A percentile compares a stretch with the other conserved stretches of the same genome.
Conservation (phyloP, 2,113 vertebrate species). For the Periophthalmus modestus region DNA sequence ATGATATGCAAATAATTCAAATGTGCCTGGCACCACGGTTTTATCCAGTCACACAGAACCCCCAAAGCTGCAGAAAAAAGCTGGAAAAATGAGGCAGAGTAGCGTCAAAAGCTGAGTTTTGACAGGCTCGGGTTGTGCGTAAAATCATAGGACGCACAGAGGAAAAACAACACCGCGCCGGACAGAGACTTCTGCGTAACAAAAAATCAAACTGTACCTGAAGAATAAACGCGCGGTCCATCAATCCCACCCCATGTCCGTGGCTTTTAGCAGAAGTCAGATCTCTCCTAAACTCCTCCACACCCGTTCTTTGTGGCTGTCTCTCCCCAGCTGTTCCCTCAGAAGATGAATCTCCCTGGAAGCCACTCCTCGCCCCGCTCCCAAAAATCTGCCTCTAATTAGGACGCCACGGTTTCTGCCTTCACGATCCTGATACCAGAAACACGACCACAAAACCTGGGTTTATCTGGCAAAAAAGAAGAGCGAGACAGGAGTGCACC, state of each 20-base stretch:
- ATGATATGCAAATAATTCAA: not conserved
- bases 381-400: constrained; percentile 64
- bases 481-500: not conserved
- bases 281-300: not conserved
- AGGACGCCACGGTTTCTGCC: constrained; percentile 38
- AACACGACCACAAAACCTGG: not conserved
- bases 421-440: constrained; percentile 43
- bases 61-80: not conserved
- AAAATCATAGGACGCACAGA: not conserved
- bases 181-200: constrained; percentile 15
- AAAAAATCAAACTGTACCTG: constrained; percentile 50
- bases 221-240: constrained; percentile 10
- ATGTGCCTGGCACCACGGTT: not conserved
- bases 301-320: not conserved
- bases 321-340: not conserved
- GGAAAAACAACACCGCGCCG: not conserved
- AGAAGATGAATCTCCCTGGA: constrained; percentile 17
- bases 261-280: not conserved
- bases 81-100: not conserved
- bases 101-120: not conserved
- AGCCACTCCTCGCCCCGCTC: constrained; percentile 52
- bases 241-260: constrained; percentile 21
- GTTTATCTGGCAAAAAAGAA: not conserved
- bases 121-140: not conserved
- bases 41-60: not conserved